Base-by-base conservation (phyloP, 2,888 invertebrate species). In the Stictocephala bisonia region DNA sequence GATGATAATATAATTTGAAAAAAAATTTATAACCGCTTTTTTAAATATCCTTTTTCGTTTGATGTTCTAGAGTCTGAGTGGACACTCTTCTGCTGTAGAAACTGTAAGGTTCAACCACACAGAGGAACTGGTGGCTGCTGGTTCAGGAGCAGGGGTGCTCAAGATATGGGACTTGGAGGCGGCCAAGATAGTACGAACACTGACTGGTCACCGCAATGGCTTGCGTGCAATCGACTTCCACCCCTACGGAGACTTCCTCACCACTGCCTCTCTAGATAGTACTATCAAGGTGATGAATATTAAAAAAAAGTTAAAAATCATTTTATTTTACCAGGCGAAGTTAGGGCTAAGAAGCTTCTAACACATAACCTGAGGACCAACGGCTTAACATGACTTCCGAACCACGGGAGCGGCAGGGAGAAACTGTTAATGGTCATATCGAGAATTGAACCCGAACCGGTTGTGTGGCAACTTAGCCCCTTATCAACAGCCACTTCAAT, bases 141-240 rank as follows among this genome's bases (percentile, higher is more conserved):
- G 97, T 44, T 97, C 97, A 77, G 91, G 94, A 84, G 94, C 94
- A 75, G 98, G 98, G 58, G 94, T 95, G 48, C 87, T 98, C 66
- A 96, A 97, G 86, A 93, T 97, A 77, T 98, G 97, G 97, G 96
- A 98, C 84, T 86, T 98, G 79, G 97, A 97, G 84, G 94, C 95
- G 78, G 95, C 95, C 77, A 96, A 96, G 87, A 88, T 97, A 79
- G 89, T 97, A 24, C 88, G 96, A 81, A 96, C 97, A 26, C 88
- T 99, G 78, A 94, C 93, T 69, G 96, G 96, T 11, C 96, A 97
- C 83, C 93, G 93, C 83, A 90, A 92, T 48, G 91, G 91, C 75
- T 92, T 96, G 78, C 90, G 90, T 81, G 93, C 93, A 83, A 89
- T 96, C 84, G 97, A 97, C 85, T 98, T 98, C 84, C 97, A 97